phyloP scores from a whole-genome alignment of 1,140 invertebrate genomes.

The Saxidomus purpurata region DNA sequence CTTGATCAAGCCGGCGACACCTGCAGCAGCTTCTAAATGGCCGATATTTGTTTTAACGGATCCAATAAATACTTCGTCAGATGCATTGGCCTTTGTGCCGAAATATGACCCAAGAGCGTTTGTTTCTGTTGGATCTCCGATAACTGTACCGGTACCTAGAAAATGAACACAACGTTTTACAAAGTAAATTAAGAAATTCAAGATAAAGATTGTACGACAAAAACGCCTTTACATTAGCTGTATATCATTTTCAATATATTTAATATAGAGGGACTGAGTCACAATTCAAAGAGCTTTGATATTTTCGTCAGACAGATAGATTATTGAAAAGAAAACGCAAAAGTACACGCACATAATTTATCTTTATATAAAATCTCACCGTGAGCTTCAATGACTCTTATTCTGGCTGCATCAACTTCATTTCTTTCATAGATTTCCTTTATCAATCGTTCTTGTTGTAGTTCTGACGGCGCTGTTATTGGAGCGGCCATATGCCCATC shows the following conservation, averaged over 20 bases:
- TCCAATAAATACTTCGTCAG: slow-evolving; percentile 54
- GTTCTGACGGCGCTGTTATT: slow-evolving; percentile 62
- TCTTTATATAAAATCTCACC: slow-evolving; percentile 27
- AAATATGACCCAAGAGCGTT: slow-evolving; percentile 63
- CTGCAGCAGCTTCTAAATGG: slow-evolving; percentile 94
- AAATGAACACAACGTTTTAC: not conserved
- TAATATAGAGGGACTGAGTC: no score
- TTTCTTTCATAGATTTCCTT: slow-evolving; percentile 12
- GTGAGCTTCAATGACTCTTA: slow-evolving; percentile 68
- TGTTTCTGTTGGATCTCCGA: slow-evolving; percentile 74
- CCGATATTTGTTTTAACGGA: slow-evolving; percentile 76
- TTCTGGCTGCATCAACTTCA: slow-evolving; percentile 21
- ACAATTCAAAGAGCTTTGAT: no score
- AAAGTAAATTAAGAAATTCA: not conserved
- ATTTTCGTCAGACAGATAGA: no score
- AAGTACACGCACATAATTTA: no score
- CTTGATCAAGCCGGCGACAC: slow-evolving; percentile 95
- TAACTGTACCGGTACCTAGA: slow-evolving; percentile 71
- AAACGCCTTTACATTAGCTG: not conserved
- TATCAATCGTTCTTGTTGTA: slow-evolving; percentile 16
- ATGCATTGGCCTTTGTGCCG: not conserved
- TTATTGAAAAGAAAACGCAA: no score
- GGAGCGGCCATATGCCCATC: slow-evolving; percentile 58
- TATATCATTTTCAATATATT: not conserved
- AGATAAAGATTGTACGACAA: not conserved